Percentiles rank a stretch among this genome's conserved stretches.
Conservation (phyloP, 2,888 invertebrate species). For the Leptinotarsa peninsularis region DNA sequence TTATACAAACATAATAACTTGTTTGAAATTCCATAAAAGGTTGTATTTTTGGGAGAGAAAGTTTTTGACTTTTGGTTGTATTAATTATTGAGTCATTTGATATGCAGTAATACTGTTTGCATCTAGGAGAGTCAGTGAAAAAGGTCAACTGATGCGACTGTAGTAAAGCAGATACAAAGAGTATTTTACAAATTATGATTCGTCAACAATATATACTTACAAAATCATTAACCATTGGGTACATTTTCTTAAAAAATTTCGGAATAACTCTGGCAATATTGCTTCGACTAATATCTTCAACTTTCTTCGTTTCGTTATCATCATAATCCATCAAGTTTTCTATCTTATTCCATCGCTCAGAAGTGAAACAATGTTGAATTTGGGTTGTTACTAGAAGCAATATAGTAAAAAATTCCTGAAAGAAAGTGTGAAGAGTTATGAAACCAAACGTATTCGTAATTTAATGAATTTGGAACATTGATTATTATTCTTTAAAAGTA, state of each 20-base stretch:
- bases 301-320: not conserved
- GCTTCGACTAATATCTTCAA: not conserved
- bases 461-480: not conserved
- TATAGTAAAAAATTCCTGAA: conserved; percentile 9
- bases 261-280: not conserved
- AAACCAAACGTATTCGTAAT: too few relatives aligned
- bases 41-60: too few relatives aligned
- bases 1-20: too few relatives aligned
- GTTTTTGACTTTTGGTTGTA: too few relatives aligned
- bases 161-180: too few relatives aligned
- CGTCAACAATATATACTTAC: not conserved
- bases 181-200: too few relatives aligned
- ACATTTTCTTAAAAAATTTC: not conserved
- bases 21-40: too few relatives aligned
- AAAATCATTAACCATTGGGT: not conserved
- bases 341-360: not conserved
- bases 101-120: too few relatives aligned
- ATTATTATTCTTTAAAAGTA: too few relatives aligned
- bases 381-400: not conserved
- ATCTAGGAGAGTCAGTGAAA: too few relatives aligned
- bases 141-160: too few relatives aligned
- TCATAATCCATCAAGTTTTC: not conserved
- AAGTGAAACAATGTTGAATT: not conserved
- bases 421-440: not conserved
- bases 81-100: too few relatives aligned